A percentile compares a stretch with the other conserved stretches of the same genome.
These are phyloP conservation scores for Cepaea hortensis DNA, from an alignment of 2,888 invertebrate species.

Conservation along the genomic window DNA sequence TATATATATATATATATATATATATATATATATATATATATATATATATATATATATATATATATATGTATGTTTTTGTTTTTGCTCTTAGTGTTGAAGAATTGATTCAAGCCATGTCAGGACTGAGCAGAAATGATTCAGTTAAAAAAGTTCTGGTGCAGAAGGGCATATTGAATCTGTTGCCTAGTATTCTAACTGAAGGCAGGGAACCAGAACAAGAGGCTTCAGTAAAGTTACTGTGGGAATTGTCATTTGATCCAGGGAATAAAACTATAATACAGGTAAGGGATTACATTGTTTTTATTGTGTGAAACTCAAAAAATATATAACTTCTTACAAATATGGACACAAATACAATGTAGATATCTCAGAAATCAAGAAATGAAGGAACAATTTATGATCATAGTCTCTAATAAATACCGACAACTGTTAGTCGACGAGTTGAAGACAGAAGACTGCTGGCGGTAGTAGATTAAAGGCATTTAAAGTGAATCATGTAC, in stretches of 20 bases:
- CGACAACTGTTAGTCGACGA: no score
- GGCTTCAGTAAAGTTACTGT: constrained; percentile 57
- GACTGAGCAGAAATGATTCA: constrained; percentile 63
- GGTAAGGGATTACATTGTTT: constrained; percentile 49
- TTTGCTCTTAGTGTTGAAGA: constrained; percentile 52
- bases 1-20: no score
- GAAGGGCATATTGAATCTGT: constrained; percentile 49
- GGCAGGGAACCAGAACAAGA: constrained; percentile 54
- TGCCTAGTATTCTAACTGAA: constrained; percentile 52
- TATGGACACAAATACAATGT: no score
- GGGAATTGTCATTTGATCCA: constrained; percentile 63
- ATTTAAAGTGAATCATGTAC: no score
- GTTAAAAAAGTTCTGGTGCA: constrained; percentile 62
- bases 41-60: no score
- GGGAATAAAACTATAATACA: constrained; percentile 59
- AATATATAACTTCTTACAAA: not conserved
- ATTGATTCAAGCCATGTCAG: constrained; percentile 61
- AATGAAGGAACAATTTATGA: no score
- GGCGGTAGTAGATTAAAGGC: no score
- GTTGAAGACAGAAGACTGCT: no score
- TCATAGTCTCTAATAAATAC: no score
- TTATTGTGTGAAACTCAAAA: not conserved
- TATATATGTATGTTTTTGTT: not conserved
- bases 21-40: no score
- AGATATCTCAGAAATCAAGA: no score